Base-by-base conservation (phyloP, 2,113 vertebrate genomes). In the Leptocoma aspasia region DNA sequence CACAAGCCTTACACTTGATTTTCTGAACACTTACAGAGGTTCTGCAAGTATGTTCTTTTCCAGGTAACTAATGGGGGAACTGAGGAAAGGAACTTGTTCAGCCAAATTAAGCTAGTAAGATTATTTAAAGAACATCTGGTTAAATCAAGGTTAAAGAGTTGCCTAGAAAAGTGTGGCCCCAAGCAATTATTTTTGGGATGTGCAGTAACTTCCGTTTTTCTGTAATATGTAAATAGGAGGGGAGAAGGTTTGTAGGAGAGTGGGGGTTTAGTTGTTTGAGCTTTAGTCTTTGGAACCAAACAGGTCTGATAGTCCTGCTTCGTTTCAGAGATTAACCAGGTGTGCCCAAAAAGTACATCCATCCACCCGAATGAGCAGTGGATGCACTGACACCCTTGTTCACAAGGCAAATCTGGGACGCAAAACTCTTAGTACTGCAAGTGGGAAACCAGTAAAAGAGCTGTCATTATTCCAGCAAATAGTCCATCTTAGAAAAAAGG, bases 281-380 rank as follows among this genome's bases (percentile, higher is more conserved):
- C 45, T 61, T 53, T 28, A 6, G 9, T 5, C 37, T 72, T 61
- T 18, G 2, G 10, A 70, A 93, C 15, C 10, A 70, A 45, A 54
- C 7, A 28, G 7, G 21, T 84, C 64, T 68, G 28, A 37, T 5
- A 21, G 23, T 13, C 78, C 41, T 72, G 59, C 23, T 82, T 47
- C 7, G 13, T 7, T 65, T 70, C 11, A 50, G 47, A 45, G 50
- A 47, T 22, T 23, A 49, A 19, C 3, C 24, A 33, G 4, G 15
- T 1, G 4, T 4, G 4, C 22, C 42, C 39, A 28, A 63, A 47
- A 39, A 0, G 1, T 28, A 14, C 11, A 24, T 31, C 31, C 37
- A n/a, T 13, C 22, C 17, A 28, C 7, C 0, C 0, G 15, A 19
- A 4, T 1, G 44, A 60, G 39, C 6, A 22, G 15, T 4, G 2